Conservation (phyloP, 2,888 invertebrate genomes). For the Smittia aterrima region DNA sequence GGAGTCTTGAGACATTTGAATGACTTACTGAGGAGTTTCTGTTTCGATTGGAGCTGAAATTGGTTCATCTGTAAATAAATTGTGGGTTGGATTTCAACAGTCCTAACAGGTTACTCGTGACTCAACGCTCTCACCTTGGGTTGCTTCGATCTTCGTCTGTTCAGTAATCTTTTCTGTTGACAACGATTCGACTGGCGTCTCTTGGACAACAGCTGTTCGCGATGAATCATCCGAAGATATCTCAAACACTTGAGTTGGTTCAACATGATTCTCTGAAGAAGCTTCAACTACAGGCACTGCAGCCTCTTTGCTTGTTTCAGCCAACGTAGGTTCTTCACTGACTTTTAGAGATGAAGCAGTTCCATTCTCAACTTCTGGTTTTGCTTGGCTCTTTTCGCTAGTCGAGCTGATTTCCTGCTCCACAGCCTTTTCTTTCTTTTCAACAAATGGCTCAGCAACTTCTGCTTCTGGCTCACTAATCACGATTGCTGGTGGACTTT, state of each 20-base stretch:
- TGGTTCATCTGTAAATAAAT: conserved; percentile 40
- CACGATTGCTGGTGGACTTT: not conserved
- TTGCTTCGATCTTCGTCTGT: conserved; percentile 24
- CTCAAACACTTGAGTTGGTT: conserved; percentile 14
- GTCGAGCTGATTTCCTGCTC: not conserved
- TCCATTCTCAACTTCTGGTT: too few species aligned
- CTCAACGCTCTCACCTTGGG: conserved; percentile 19
- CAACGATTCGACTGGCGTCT: not conserved
- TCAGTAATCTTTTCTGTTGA: not conserved
- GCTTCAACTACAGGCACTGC: not conserved
- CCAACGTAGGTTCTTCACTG: not conserved
- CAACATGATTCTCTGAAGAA: not conserved
- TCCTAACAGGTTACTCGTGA: not conserved
- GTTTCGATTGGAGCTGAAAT: conserved; percentile 25
- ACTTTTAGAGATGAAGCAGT: not conserved
- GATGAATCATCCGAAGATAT: not conserved
- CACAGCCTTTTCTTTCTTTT: not conserved
- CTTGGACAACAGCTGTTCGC: not conserved
- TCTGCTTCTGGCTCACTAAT: not conserved
- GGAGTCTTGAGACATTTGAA: not conserved
- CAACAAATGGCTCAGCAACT: not conserved
- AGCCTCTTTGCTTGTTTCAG: not conserved
- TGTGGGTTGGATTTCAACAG: not conserved
- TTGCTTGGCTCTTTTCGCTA: not conserved
- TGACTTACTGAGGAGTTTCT: conserved; percentile 32